phyloP scores from a whole-genome alignment of 1,140 invertebrate species.

The Trissolcus basalis region DNA sequence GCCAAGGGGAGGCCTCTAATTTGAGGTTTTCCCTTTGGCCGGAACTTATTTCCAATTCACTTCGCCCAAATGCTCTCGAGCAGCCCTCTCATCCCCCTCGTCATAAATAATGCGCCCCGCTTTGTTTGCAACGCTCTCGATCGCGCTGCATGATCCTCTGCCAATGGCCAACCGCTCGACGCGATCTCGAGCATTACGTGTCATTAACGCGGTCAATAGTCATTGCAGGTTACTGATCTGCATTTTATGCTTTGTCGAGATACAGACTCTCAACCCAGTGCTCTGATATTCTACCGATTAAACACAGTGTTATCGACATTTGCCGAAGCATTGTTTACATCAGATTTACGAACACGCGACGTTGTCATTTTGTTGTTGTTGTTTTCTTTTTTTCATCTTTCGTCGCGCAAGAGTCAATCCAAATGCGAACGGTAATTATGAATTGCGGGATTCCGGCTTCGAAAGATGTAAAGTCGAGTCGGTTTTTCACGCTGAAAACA shows the following conservation, averaged over 20 bases:
- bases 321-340: too few species aligned
- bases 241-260: too few species aligned
- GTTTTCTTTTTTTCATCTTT: not conserved
- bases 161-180: not conserved
- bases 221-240: too few species aligned
- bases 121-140: not conserved
- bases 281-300: too few species aligned
- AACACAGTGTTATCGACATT: too few species aligned
- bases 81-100: not conserved
- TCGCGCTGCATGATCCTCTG: not conserved
- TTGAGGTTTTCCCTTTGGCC: not conserved
- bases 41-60: slow-evolving; percentile 1
- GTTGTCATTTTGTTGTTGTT: not conserved
- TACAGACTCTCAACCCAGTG: too few species aligned
- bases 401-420: too few species aligned
- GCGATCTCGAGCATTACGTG: not conserved
- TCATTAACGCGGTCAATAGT: too few species aligned
- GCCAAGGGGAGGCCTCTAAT: not conserved
- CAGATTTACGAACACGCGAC: too few species aligned
- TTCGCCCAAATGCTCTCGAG: not conserved
- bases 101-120: slow-evolving; percentile 1
- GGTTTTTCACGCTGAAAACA: too few species aligned
- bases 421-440: not conserved
- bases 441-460: too few species aligned
- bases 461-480: too few species aligned